Base-by-base conservation (phyloP, 2,888 invertebrate genomes). In the Apodemia hepburni region DNA sequence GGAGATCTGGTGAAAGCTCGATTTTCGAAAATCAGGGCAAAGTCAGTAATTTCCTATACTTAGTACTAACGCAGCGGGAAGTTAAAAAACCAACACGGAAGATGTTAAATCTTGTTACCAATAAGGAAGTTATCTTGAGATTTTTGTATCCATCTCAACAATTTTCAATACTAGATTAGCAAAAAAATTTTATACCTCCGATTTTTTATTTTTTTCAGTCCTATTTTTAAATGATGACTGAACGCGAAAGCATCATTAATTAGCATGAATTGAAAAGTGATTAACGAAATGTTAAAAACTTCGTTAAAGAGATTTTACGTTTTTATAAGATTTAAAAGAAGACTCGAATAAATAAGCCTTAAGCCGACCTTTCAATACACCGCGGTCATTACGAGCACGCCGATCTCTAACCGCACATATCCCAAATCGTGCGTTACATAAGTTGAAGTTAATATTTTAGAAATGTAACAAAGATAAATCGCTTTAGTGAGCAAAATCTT, bases 391-490 rank as follows among this genome's bases (percentile, higher is more conserved):
- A 57, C 57, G 29, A 22, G 29, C 47, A 47, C 17, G 8, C 27
- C 29, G 12, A 12, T 57, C 57, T 57, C 29, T 15, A 57, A 57
- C 57, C 57, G 57, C 57, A 57, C 29, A 57, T 15, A 57, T 57
- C 8, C 29, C 15, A 29, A 57, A 57, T 57, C 29, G 27, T 15
- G 27, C n/a, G 27, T 57, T 57, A 57, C 57, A 57, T 57, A 57
- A 57, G 6, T 54, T 54, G 54, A 11, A 54, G 54, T 54, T 54
- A 22, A 54, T 54, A 54, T 54, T 54, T 54, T 54, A 54, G 29
- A 54, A 54, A 54, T 54, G 27, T 54, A 54, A 54, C 54, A 29
- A 15, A 54, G 54, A 54, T 54, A 54, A 54, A 54, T 54, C 27
- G 54, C 45, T 54, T 54, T 29, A 54, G 29, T 27, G 27, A 27